phyloP scores from a whole-genome alignment of 1,140 invertebrate species.

The Rhyacophila brunnea region DNA sequence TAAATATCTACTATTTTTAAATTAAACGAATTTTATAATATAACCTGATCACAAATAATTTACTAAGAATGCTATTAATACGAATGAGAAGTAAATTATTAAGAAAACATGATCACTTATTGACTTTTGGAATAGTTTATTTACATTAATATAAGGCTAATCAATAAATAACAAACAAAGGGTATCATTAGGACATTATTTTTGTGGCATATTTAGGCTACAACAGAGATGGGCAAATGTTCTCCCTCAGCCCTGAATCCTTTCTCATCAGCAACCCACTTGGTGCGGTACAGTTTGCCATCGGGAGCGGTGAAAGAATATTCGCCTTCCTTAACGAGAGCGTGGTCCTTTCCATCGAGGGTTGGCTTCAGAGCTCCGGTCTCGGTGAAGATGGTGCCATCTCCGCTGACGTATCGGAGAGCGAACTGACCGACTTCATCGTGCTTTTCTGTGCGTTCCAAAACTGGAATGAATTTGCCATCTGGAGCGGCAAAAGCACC shows the following conservation, averaged over 20 bases:
- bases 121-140: no score
- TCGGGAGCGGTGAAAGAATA: slow-evolving; percentile 35
- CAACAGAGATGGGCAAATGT: slow-evolving; percentile 39
- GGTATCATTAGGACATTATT: no score
- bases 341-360: slow-evolving; percentile 37
- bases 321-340: slow-evolving; percentile 40
- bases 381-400: slow-evolving; percentile 42
- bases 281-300: slow-evolving; percentile 23
- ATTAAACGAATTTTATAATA: no score
- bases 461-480: slow-evolving; percentile 37
- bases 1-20: no score
- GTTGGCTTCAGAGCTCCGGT: slow-evolving; percentile 41
- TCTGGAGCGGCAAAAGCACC: slow-evolving; percentile 11
- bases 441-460: slow-evolving; percentile 32
- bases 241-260: slow-evolving; percentile 35
- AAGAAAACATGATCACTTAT: no score
- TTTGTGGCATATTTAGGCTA: slow-evolving; percentile 26
- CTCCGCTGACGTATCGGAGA: slow-evolving; percentile 43
- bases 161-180: no score
- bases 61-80: no score
- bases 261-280: slow-evolving; percentile 21
- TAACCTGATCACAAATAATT: no score
- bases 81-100: no score
- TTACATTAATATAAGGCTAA: no score
- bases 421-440: slow-evolving; percentile 44